Evolutionary conservation across 2,888 invertebrate genomes (phyloP).

Genomic region (Gnatocerus cornutus): DNA sequence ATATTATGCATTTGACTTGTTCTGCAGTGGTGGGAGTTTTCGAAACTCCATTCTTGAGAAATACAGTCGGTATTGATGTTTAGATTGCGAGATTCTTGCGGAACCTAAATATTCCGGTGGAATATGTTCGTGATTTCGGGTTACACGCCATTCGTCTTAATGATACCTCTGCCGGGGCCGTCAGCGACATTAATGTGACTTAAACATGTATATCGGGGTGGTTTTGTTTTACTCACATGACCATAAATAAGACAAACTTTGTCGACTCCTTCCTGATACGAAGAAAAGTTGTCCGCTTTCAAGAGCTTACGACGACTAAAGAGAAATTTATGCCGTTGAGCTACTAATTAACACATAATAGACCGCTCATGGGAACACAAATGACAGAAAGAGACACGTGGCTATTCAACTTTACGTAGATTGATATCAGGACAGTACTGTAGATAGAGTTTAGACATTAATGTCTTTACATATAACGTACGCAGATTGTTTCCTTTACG

Average conservation of each 20-base stretch:
- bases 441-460: slow-evolving; percentile 20
- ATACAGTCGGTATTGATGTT: slow-evolving; percentile 51
- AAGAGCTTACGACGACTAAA: slow-evolving; percentile 7
- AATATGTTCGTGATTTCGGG: slow-evolving; percentile 66
- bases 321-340: slow-evolving; percentile 7
- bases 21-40: slow-evolving; percentile 10
- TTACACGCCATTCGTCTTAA: slow-evolving; percentile 70
- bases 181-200: slow-evolving; percentile 67
- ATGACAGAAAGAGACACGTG: slow-evolving; percentile 20
- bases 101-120: slow-evolving; percentile 55
- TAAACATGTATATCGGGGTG: slow-evolving; percentile 65
- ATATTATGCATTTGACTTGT: slow-evolving; percentile 46
- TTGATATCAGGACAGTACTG: slow-evolving; percentile 14
- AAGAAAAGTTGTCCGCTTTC: slow-evolving; percentile 18
- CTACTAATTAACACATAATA: slow-evolving; percentile 33
- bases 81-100: slow-evolving; percentile 53
- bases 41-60: slow-evolving; percentile 21
- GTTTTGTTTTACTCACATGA: slow-evolving; percentile 45
- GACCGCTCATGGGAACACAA: neutral
- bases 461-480: slow-evolving; percentile 31
- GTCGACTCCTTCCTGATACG: slow-evolving; percentile 40
- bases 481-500: slow-evolving; percentile 21
- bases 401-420: neutral
- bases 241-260: slow-evolving; percentile 50
- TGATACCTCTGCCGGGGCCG: slow-evolving; percentile 66